phyloP scores from a whole-genome alignment of 2,797 vertebrate genomes.

The Ciconia nigra region DNA sequence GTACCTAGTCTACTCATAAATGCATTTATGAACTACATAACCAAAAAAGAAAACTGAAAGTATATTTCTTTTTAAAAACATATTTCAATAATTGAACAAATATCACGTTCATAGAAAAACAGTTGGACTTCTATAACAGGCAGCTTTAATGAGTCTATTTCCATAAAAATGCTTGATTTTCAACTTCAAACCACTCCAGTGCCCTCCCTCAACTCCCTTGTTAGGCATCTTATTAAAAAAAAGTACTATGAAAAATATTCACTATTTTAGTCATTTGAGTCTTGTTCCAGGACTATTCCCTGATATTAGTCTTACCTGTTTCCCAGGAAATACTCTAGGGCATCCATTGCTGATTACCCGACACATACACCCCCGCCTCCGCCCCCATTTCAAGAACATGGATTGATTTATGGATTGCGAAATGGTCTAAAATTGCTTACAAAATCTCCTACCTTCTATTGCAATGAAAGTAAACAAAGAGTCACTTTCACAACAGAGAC shows the following conservation, averaged over 20 bases:
- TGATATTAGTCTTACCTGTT: neutral
- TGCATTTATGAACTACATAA: neutral
- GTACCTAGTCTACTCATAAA: neutral
- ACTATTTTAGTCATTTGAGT: neutral
- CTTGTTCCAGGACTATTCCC: neutral
- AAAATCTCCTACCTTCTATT: neutral
- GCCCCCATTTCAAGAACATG: neutral
- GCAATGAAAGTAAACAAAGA: neutral
- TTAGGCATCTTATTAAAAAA: constrained; percentile 13
- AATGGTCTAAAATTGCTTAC: neutral
- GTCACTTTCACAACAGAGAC: neutral
- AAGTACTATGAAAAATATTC: neutral
- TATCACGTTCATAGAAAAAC: neutral
- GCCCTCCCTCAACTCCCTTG: neutral
- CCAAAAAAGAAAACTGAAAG: neutral
- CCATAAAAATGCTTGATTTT: constrained; percentile 37
- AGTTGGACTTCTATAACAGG: neutral
- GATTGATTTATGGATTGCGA: neutral
- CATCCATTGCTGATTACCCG: neutral
- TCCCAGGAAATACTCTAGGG: neutral
- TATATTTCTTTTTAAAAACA: neutral
- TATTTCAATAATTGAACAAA: constrained; percentile 6
- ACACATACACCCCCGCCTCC: neutral
- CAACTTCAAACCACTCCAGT: constrained; percentile 7
- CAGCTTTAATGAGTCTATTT: constrained; percentile 33